Conservation (phyloP, 2,113 vertebrate genomes). For the Piprites chloris region DNA sequence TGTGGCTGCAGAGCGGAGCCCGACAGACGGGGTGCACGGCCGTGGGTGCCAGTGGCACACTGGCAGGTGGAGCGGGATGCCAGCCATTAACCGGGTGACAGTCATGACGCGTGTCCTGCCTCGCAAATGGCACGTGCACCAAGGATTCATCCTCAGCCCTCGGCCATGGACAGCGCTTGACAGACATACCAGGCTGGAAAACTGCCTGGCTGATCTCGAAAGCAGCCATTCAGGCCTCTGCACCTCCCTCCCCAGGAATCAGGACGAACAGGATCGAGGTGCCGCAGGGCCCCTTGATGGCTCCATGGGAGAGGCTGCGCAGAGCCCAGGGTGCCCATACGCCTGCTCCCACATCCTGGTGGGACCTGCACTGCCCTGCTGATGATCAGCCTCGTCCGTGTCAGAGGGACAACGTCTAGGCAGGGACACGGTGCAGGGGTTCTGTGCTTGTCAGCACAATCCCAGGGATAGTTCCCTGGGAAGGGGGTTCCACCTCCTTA, state of each 20-base stretch:
- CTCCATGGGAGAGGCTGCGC: neutral
- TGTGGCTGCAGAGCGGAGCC: neutral
- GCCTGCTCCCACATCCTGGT: fast-evolving
- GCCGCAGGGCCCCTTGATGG: neutral
- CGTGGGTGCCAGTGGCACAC: neutral
- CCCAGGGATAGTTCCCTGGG: neutral
- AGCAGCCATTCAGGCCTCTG: neutral
- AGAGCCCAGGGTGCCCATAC: fast-evolving
- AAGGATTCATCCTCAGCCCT: neutral
- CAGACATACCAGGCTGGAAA: neutral
- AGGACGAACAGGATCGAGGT: slow-evolving; percentile 3
- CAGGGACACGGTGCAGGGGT: neutral
- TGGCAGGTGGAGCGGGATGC: neutral
- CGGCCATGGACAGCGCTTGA: neutral
- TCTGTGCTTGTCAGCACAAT: neutral
- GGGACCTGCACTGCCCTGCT: neutral
- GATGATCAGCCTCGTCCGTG: fast-evolving
- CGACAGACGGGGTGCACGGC: fast-evolving
- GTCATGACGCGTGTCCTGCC: neutral
- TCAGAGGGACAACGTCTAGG: neutral
- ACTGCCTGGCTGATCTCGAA: neutral
- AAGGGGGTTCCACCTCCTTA: neutral
- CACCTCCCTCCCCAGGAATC: slow-evolving; percentile 55
- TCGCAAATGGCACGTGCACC: neutral
- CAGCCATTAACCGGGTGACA: neutral